These are phyloP conservation scores for Deilephila elpenor DNA, from an alignment of 2,888 invertebrate genomes.

Conservation along the genomic window DNA sequence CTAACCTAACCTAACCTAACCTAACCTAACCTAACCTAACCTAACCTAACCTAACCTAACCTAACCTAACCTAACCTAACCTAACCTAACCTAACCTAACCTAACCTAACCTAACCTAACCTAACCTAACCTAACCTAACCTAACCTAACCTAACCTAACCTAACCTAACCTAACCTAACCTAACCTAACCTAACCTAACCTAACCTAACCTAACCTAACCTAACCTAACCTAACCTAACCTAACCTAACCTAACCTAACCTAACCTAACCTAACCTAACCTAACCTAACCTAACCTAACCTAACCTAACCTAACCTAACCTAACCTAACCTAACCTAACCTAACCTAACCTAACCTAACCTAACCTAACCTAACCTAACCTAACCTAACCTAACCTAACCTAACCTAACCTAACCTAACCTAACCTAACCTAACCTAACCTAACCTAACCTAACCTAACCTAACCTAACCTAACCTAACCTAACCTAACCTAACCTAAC, in stretches of 20 bases:
- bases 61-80: slow-evolving; percentile 31
- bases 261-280: slow-evolving; percentile 33
- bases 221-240: slow-evolving; percentile 35
- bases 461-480: slow-evolving; percentile 33
- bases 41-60: slow-evolving; percentile 31
- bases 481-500: slow-evolving; percentile 36
- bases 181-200: slow-evolving; percentile 31
- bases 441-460: slow-evolving; percentile 35
- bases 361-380: slow-evolving; percentile 41
- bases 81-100: slow-evolving; percentile 31
- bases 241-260: slow-evolving; percentile 35
- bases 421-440: slow-evolving; percentile 36
- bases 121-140: slow-evolving; percentile 33
- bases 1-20: slow-evolving; percentile 44
- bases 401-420: slow-evolving; percentile 36
- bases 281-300: slow-evolving; percentile 9
- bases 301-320: slow-evolving; percentile 9
- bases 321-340: slow-evolving; percentile 6
- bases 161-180: slow-evolving; percentile 32
- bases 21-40: slow-evolving; percentile 35
- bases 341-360: slow-evolving; percentile 32
- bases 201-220: slow-evolving; percentile 40
- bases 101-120: slow-evolving; percentile 32
- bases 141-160: slow-evolving; percentile 30
- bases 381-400: slow-evolving; percentile 37